Percentiles rank a stretch among this genome's conserved stretches.
Evolutionary conservation across 2,888 invertebrate species (phyloP).

Genomic region (Cordilura impudica): DNA sequence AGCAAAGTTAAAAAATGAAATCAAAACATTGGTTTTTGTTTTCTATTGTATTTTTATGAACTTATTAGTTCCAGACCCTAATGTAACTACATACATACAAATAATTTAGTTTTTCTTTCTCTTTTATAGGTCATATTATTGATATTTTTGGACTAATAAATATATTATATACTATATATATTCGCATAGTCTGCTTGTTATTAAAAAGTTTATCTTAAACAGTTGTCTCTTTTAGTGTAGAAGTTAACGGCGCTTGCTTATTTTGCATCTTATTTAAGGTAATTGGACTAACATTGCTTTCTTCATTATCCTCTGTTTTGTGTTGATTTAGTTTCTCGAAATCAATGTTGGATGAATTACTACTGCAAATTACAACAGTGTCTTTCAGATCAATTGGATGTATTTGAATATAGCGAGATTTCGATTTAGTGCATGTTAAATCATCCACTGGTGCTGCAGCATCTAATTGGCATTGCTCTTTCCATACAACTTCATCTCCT

Average conservation of each 20-base stretch:
- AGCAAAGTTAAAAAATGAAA: too few species aligned
- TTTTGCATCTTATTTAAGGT: conserved; percentile 23
- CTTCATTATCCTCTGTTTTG: neutral
- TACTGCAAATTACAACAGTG: conserved; percentile 14
- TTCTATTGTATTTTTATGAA: too few species aligned
- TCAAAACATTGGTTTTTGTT: too few species aligned
- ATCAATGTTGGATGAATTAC: conserved; percentile 12
- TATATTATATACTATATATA: too few species aligned
- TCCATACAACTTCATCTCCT: conserved; percentile 72
- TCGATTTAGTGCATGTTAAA: conserved; percentile 49
- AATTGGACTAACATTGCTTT: conserved; percentile 13
- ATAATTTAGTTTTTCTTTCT: too few species aligned
- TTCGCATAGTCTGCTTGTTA: neutral
- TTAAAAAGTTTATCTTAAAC: conserved; percentile 51
- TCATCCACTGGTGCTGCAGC: conserved; percentile 49
- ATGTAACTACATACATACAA: too few species aligned
- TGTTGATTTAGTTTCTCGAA: neutral
- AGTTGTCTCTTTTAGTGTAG: conserved; percentile 64
- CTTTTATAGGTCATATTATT: too few species aligned
- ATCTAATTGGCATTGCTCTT: conserved; percentile 71
- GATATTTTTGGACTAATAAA: too few species aligned
- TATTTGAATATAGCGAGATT: conserved; percentile 68
- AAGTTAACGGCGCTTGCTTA: conserved; percentile 10
- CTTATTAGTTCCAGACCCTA: too few species aligned
- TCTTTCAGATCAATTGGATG: conserved; percentile 43